Base-by-base conservation (phyloP, 2,888 invertebrate species). In the Spialia ferax region DNA sequence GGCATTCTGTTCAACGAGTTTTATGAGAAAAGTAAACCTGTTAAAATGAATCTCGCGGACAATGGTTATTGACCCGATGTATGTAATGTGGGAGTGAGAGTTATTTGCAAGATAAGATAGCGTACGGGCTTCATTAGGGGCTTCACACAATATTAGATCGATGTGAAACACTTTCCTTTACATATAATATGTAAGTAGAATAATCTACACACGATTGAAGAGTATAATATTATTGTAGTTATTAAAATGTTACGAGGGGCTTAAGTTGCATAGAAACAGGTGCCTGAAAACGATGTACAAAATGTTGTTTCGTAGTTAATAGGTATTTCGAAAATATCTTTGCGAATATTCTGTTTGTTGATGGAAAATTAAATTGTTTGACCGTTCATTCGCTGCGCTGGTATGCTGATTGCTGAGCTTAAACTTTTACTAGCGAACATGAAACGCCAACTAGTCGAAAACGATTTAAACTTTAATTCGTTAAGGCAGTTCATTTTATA, bases 301-400 rank as follows among this genome's bases (percentile, higher is more conserved):
- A 45, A 18, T 45, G 45, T 45, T 18, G 45, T 45, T 18, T 15
- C 11, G 4, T 42, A 7, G 32, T 32, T 6, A 11, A n/a, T 32
- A 32, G 38, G 3, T 38, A 38, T 38, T 38, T 38, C 38, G 38
- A 10, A 38, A 38, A 38, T 38, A 38, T 38, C 38, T 38, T 45
- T 8, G 45, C 29, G 55, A 55, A 32, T 55, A 18, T 55, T 32
- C 55, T 20, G 55, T 32, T 29, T 29, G 18, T 18, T 29, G 56
- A 56, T 56, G 45, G 55, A 4, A 56, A 56, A 56, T 11, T 20
- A 35, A 56, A 56, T 56, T 20, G 32, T 56, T 56, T 56, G 20
- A 35, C 56, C 56, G 35, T 56, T 56, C 7, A 35, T 32, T 35
- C 13, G 18, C 35, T 56, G 35, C 35, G 20, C 20, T 35, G 56